Evolutionary conservation across 2,113 vertebrate species (phyloP).

Genomic region (Arenaria interpres): DNA sequence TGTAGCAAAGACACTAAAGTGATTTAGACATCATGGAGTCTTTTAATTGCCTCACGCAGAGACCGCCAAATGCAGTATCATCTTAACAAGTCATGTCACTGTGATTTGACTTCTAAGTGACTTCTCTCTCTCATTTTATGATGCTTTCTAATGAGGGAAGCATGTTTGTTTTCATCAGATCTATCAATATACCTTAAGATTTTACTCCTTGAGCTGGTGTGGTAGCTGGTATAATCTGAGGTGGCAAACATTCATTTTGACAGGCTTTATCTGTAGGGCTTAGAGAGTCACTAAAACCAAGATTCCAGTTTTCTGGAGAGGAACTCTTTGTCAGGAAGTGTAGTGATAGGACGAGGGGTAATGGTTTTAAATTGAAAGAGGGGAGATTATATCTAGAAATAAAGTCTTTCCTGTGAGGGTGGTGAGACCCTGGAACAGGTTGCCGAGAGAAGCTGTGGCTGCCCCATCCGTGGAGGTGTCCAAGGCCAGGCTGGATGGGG

Average conservation of each 20-base stretch:
- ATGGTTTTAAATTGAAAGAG: too few species aligned
- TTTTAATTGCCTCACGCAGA: neutral
- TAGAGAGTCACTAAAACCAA: neutral
- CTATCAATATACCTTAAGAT: neutral
- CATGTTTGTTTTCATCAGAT: neutral
- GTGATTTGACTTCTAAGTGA: neutral
- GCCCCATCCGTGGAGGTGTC: too few species aligned
- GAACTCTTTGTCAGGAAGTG: too few species aligned
- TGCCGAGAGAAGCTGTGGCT: too few species aligned
- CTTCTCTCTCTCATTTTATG: neutral
- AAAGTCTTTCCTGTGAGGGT: too few species aligned
- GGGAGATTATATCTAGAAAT: too few species aligned
- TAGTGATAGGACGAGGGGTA: too few species aligned
- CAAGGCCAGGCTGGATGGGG: too few species aligned
- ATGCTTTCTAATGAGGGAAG: neutral
- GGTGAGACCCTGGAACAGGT: too few species aligned
- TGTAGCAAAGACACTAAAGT: neutral
- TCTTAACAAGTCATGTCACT: neutral
- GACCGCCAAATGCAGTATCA: neutral
- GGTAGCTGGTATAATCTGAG: neutral
- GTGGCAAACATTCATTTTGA: neutral
- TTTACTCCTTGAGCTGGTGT: neutral
- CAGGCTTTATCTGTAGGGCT: neutral
- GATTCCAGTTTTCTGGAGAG: neutral
- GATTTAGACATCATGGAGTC: neutral